Conservation (phyloP, 2,113 vertebrate genomes). For the Pandion haliaetus region DNA sequence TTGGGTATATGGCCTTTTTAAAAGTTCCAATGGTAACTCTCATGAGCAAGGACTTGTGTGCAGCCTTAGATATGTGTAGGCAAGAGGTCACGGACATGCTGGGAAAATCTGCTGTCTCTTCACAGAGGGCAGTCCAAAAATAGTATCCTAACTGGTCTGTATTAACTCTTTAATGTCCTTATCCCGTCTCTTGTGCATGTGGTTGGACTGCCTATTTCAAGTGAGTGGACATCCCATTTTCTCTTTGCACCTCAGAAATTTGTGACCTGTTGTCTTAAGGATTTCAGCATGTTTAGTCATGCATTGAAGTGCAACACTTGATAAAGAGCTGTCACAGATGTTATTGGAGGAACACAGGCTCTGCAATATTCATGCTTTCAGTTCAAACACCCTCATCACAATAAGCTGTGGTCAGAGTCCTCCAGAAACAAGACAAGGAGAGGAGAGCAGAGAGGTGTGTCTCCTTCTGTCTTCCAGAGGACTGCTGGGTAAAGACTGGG, state of each 20-base stretch:
- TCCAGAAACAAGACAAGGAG: background rate
- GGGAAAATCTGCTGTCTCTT: background rate
- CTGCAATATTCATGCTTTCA: background rate
- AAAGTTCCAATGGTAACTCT: background rate
- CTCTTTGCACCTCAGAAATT: too few species aligned
- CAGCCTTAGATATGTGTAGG: background rate
- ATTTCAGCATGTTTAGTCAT: background rate
- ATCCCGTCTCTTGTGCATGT: too few species aligned
- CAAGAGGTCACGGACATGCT: background rate
- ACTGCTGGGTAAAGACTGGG: background rate
- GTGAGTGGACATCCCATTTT: too few species aligned
- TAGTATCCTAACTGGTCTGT: background rate
- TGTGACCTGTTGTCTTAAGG: too few species aligned
- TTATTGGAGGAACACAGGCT: background rate
- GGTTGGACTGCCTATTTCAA: too few species aligned
- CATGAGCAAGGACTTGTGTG: background rate
- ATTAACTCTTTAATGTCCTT: background rate
- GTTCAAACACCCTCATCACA: background rate
- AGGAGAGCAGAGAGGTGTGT: accelerated
- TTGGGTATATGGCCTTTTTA: background rate
- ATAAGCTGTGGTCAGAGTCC: background rate
- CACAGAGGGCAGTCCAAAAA: background rate
- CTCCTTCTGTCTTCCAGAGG: background rate
- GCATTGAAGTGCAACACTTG: background rate
- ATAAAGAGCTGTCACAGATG: background rate